A percentile compares a stretch with the other conserved stretches of the same genome.
phyloP scores from a whole-genome alignment of 2,113 vertebrate species.

The Pyrgilauda ruficollis region DNA sequence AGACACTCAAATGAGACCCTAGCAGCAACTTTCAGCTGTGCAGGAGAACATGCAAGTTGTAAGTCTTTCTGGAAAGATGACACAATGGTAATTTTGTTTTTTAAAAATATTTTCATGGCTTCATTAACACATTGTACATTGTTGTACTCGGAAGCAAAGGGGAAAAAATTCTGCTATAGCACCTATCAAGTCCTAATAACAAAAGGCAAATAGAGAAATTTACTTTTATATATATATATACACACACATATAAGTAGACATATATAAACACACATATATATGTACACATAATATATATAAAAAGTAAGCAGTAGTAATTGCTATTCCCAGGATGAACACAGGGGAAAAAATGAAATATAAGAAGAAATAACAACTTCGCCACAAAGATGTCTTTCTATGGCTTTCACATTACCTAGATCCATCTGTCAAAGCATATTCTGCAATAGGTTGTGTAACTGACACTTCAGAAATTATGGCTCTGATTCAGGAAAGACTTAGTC shows the following conservation, averaged over 20 bases:
- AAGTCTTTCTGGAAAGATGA: neutral
- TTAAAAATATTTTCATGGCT: neutral
- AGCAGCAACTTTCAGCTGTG: neutral
- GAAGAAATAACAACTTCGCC: neutral
- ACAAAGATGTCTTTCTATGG: neutral
- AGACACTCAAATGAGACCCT: neutral
- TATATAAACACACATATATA: neutral
- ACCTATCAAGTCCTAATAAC: neutral
- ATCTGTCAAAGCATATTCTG: constrained; percentile 27
- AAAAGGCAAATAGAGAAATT: neutral
- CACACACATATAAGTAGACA: neutral
- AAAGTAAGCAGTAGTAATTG: neutral
- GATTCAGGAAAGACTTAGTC: constrained; percentile 17
- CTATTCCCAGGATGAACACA: neutral
- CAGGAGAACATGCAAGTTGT: neutral
- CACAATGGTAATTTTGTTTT: neutral
- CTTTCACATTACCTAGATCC: neutral
- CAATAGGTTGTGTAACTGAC: neutral
- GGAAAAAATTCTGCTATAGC: neutral
- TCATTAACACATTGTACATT: neutral
- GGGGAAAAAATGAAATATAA: neutral
- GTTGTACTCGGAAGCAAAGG: neutral
- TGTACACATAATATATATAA: neutral
- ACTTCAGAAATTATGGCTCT: neutral
- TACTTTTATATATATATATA: neutral